Conservation (phyloP, 2,888 invertebrate species). For the Mimas tiliae region DNA sequence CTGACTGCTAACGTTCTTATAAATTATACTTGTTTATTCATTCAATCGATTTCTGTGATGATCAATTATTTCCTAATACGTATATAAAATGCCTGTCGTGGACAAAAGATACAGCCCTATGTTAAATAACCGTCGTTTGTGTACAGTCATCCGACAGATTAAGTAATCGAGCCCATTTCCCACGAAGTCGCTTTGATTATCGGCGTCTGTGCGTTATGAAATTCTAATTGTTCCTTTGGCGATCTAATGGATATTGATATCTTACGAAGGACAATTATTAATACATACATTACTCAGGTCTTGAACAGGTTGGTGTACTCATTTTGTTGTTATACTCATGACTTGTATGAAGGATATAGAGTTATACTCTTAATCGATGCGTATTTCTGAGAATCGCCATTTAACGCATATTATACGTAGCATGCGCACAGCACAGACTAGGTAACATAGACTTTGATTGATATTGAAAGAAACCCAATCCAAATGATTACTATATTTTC, state of each 20-base stretch:
- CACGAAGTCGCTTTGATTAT: conserved; percentile 48
- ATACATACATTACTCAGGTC: neutral
- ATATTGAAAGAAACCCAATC: neutral
- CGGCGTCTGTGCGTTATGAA: conserved; percentile 41
- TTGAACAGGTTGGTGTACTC: neutral
- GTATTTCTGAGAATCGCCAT: neutral
- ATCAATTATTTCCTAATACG: neutral
- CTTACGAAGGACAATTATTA: neutral
- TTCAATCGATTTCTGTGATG: neutral
- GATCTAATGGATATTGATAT: neutral
- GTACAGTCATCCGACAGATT: conserved; percentile 46
- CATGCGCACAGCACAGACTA: neutral
- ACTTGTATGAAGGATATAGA: neutral
- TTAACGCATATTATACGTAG: too few species aligned
- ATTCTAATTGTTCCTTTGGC: conserved; percentile 51
- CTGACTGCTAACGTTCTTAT: neutral
- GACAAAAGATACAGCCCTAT: neutral
- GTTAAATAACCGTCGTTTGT: neutral
- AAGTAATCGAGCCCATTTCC: conserved; percentile 57
- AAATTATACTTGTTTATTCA: neutral
- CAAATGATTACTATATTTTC: neutral
- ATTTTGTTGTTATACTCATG: neutral
- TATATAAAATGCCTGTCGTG: neutral
- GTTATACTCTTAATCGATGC: neutral
- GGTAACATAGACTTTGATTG: neutral